Evolutionary conservation across 1,140 invertebrate species (phyloP), one percentile per base, ranked within the genome.

Genomic region (Oscheius sp.): DNA sequence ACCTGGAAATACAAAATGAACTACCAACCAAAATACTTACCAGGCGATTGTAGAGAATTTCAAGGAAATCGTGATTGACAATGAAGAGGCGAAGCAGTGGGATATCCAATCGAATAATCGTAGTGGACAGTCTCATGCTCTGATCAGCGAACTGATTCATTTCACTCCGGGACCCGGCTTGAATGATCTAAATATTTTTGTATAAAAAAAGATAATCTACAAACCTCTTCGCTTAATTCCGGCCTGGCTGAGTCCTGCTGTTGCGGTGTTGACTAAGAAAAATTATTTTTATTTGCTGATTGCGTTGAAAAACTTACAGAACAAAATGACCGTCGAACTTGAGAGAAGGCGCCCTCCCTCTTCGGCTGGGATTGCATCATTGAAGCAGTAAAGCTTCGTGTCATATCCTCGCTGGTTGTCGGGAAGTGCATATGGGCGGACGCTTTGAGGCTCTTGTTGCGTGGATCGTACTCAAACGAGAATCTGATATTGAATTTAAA

Each of bases 1-100:
- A n/a, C n/a, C n/a, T n/a, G n/a, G n/a, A n/a, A n/a, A n/a, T n/a
- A n/a, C n/a, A n/a, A n/a, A n/a, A n/a, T n/a, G n/a, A n/a, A n/a
- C n/a, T n/a, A n/a, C n/a, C n/a, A n/a, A n/a, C n/a, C n/a, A n/a
- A n/a, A n/a, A n/a, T n/a, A n/a, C n/a, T n/a, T n/a, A 74, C 72
- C 15, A 74, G 29, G 59, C 72, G 69, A 45, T 74, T 74, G 49
- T 74, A 74, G 36, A 74, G 64, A 31, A 74, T 23, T 45, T 74
- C 72, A n/a, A 74, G 26, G 36, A 36, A 36, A 18, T 28, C 20
- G 29, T 74, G 68, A 15, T 68, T 69, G 2, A 64, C 64, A 20
- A 74, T 59, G n/a, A 58, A 64, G 2, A 74, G 31, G 26, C 49
- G 36, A 0, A 74, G 29, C 0, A 38, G 18, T 18, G 72, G 72